Evolutionary conservation across 1,140 invertebrate species (phyloP), one percentile per base, ranked within the genome.

Genomic region (Drosophila simulans): DNA sequence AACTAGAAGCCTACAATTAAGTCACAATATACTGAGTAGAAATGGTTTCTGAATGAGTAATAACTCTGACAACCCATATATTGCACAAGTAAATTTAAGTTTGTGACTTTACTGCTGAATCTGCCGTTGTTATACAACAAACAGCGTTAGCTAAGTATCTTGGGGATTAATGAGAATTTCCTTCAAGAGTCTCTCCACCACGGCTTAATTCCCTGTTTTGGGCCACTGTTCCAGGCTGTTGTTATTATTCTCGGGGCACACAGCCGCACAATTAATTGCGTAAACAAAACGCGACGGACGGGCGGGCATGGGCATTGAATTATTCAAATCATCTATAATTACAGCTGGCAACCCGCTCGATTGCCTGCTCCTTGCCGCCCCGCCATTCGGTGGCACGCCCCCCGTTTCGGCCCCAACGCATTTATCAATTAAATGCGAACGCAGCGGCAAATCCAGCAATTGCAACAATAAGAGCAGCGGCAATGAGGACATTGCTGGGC

Each of bases 281-380:
- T 74, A 88, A 86, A 86, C 83, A 82, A 82, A 86, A 86, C 82
- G 75, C 78, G 60, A 82, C 60, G 70, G 42, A 53, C 25, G 69
- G 48, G 56, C 31, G 43, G 70, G 34, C 51, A 58, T 57, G 70
- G 45, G 69, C 79, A 82, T 86, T 88, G 83, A 86, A 86, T 86
- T 86, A 86, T 86, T 86, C 83, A 86, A 86, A 89, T 86, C 84
- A 74, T 78, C 84, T 88, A 86, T 86, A 86, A 86, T 86, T 88
- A 88, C 84, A 77, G 70, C 71, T 55, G 65, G 78, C 68, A 83
- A 55, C 55, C 40, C 43, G 48, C 73, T 56, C 54, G 49, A 64
- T 43, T 45, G 55, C 40, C 64, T 25, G 11, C 40, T 31, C 8
- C n/a, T 51, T n/a, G 48, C 25, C 27, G 25, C 3, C 46, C 12